phyloP scores from a whole-genome alignment of 2,113 vertebrate genomes.

The Globicephala melas region DNA sequence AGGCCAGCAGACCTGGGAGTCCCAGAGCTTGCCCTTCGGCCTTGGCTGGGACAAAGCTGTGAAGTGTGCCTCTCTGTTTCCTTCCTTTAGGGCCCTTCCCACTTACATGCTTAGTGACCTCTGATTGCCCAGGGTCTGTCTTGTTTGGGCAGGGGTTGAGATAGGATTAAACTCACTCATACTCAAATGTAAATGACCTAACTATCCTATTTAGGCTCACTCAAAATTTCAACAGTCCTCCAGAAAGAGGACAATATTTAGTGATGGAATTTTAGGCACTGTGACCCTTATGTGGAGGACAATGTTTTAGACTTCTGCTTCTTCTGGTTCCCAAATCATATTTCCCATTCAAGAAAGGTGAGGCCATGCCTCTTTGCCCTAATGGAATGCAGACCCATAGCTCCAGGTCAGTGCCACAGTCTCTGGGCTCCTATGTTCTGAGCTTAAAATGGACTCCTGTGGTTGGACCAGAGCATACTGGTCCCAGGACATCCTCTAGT shows the following conservation, averaged over 20 bases:
- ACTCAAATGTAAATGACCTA: not conserved
- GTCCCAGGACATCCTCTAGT: not conserved
- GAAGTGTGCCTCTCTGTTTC: conserved; percentile 2
- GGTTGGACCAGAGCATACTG: not conserved
- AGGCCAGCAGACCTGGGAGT: not conserved
- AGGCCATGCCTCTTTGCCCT: not conserved
- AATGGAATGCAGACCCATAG: not conserved
- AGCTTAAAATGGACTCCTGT: not conserved
- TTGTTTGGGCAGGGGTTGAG: not conserved
- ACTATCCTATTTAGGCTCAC: not conserved
- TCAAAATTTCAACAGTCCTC: not conserved
- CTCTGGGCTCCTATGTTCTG: not conserved
- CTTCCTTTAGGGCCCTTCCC: conserved; percentile 22
- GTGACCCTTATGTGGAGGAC: not conserved
- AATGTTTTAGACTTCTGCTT: not conserved
- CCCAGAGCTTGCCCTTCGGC: not conserved
- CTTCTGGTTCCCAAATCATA: not conserved
- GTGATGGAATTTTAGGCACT: not conserved
- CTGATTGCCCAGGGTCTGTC: not conserved
- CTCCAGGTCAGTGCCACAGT: not conserved
- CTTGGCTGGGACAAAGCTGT: not conserved
- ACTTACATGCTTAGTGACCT: not conserved
- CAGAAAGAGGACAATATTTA: not conserved
- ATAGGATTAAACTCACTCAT: not conserved
- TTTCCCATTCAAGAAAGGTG: not conserved